Evolutionary conservation across 2,888 invertebrate genomes (phyloP).

Genomic region (Cyclophora punctaria): DNA sequence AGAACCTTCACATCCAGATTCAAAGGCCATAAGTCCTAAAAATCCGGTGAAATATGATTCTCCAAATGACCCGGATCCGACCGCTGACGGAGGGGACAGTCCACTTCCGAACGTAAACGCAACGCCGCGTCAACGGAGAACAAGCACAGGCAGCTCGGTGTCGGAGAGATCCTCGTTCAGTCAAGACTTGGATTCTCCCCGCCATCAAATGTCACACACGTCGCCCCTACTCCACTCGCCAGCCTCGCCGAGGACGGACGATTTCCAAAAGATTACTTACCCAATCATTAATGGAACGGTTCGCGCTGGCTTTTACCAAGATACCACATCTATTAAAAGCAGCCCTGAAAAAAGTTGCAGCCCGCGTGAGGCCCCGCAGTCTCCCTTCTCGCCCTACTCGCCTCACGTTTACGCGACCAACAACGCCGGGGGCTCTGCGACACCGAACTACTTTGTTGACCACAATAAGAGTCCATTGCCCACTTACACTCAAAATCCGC

Average conservation of each 20-base stretch:
- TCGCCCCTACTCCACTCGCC: conserved; percentile 84
- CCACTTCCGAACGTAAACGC: conserved; percentile 44
- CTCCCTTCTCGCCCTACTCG: conserved; percentile 63
- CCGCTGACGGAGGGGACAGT: conserved; percentile 62
- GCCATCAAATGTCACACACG: conserved; percentile 83
- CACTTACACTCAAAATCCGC: conserved; percentile 63
- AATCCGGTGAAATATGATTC: conserved; percentile 54
- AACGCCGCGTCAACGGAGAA: conserved; percentile 77
- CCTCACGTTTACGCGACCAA: conserved; percentile 67
- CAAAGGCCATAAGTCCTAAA: conserved; percentile 48
- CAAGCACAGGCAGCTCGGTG: conserved; percentile 86
- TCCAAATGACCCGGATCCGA: conserved; percentile 52
- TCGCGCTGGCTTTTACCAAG: conserved; percentile 92
- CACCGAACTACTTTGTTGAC: conserved; percentile 61
- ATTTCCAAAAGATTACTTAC: conserved; percentile 80
- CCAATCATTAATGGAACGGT: conserved; percentile 87
- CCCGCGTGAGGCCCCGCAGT: conserved; percentile 81
- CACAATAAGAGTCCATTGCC: conserved; percentile 65
- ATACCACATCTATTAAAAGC: conserved; percentile 87
- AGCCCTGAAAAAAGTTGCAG: conserved; percentile 90
- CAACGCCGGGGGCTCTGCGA: conserved; percentile 44
- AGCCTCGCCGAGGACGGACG: conserved; percentile 84
- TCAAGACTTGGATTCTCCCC: conserved; percentile 83
- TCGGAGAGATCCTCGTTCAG: conserved; percentile 87
- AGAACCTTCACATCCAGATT: conserved; percentile 37